These are phyloP conservation scores for Takifugu flavidus DNA, from an alignment of 2,113 vertebrate genomes.

Conservation along the genomic window DNA sequence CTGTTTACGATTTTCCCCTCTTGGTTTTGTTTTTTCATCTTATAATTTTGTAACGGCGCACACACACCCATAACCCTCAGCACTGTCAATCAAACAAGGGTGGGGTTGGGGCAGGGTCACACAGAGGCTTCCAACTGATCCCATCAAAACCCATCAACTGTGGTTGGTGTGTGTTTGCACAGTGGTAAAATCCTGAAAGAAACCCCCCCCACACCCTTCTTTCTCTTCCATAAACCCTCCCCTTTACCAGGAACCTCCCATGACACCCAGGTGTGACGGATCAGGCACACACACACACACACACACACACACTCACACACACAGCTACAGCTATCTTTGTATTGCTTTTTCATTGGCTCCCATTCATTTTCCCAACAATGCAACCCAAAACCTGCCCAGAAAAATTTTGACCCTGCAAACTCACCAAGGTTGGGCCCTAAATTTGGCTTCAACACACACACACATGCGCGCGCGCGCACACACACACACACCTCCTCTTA, in stretches of 20 bases:
- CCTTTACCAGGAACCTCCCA: constrained; percentile 42
- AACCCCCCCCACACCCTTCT: constrained; percentile 17
- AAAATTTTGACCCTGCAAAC: too few relatives aligned
- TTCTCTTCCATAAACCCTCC: constrained; percentile 46
- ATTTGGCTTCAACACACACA: constrained; percentile 1
- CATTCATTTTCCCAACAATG: too few relatives aligned
- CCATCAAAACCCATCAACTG: constrained; percentile 74
- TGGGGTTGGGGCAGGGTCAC: constrained; percentile 62
- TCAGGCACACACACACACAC: constrained; percentile 11
- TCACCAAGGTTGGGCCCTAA: too few relatives aligned
- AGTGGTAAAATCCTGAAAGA: constrained; percentile 74
- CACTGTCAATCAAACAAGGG: constrained; percentile 66
- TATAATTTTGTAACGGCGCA: constrained; percentile 1
- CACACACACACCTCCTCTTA: not conserved
- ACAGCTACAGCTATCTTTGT: not conserved
- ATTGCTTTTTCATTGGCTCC: too few relatives aligned
- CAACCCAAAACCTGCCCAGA: too few relatives aligned
- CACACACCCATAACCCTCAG: constrained; percentile 15
- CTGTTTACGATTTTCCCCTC: too few relatives aligned
- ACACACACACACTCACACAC: constrained; percentile 15
- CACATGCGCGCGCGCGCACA: constrained; percentile 12
- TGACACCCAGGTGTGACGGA: constrained; percentile 59
- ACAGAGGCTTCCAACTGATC: constrained; percentile 65
- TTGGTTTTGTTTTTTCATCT: not conserved
- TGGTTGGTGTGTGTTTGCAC: constrained; percentile 64